Percentiles rank a stretch among this genome's conserved stretches.
phyloP scores from a whole-genome alignment of 2,113 vertebrate genomes.

The Campylomormyrus numenius region DNA sequence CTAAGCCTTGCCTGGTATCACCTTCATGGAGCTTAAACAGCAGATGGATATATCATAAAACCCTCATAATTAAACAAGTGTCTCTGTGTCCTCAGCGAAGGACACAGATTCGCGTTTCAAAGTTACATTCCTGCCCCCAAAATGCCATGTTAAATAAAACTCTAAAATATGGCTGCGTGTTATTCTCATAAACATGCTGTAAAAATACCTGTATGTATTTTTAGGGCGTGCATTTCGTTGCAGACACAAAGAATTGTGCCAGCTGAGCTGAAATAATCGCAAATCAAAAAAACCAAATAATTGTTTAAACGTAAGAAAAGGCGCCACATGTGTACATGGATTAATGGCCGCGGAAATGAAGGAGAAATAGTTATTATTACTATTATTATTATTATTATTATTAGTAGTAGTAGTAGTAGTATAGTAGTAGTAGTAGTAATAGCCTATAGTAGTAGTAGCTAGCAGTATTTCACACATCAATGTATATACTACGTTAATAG shows the following conservation, averaged over 20 bases:
- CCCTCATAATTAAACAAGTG: conserved; percentile 1
- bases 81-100: conserved; percentile 9
- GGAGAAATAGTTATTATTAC: background rate
- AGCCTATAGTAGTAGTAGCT: too few relatives aligned
- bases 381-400: background rate
- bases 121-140: background rate
- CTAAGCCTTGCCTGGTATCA: conserved; percentile 7
- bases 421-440: background rate
- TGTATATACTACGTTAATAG: background rate
- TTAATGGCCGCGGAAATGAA: background rate
- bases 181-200: background rate
- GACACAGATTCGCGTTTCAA: background rate
- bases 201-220: background rate
- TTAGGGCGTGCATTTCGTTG: background rate
- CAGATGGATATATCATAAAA: conserved; percentile 16
- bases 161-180: conserved; percentile 4
- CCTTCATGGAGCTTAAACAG: conserved; percentile 14
- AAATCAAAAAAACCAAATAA: background rate
- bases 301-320: background rate
- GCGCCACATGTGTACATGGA: too few relatives aligned
- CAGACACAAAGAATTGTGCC: background rate
- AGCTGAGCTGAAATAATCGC: background rate
- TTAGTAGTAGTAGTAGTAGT: background rate
- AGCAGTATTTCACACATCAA: background rate
- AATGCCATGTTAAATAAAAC: conserved; percentile 6